Evolutionary conservation across 2,888 invertebrate genomes (phyloP), one percentile per base, ranked within the genome.

Genomic region (Aradus depressus): DNA sequence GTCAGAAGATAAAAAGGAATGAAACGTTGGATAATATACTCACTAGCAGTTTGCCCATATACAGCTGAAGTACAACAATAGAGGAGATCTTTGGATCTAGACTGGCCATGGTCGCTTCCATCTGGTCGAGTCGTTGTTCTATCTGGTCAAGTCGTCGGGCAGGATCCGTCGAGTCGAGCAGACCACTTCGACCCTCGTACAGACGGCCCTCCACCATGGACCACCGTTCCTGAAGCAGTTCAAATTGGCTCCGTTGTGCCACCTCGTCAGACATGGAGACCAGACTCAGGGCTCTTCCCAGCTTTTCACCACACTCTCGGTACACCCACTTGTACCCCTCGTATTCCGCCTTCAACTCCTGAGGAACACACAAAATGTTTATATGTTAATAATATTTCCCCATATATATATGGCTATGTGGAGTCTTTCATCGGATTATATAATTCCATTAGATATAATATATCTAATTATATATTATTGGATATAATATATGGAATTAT

Each of bases 211-310:
- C 74, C 0, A 86, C 70, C 21, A 72, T 72, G 44, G 74, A 73
- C 86, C 88, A 89, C 58, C 83, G 79, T 55, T 82, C 79, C 65
- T 85, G 82, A 23, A 88, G 70, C 60, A 86, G 82, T 0, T 78
- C 77, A 64, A 85, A 81, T 69, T 83, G 81, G 62, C 84, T 81
- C 2, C 87, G 72, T 63, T 88, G 87, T 1, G 82, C 68, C 76
- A 82, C 81, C 68, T 88, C 88, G 62, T 90, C 89, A 1, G 85
- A 80, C n/a, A 89, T 73, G 0, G 87, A 84, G 37, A 90, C 74
- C 4, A 85, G 80, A 64, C 81, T 77, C 52, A 89, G 66, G 0
- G 88, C 80, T 60, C 81, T 81, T 63, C 88, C 85, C 60, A 89
- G 80, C 55, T 80, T 78, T 37, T 75, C 72, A 16, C 79, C 78